A percentile compares a stretch with the other conserved stretches of the same genome.
Conservation (phyloP, 2,113 vertebrate genomes). For the Piaya cayana region DNA sequence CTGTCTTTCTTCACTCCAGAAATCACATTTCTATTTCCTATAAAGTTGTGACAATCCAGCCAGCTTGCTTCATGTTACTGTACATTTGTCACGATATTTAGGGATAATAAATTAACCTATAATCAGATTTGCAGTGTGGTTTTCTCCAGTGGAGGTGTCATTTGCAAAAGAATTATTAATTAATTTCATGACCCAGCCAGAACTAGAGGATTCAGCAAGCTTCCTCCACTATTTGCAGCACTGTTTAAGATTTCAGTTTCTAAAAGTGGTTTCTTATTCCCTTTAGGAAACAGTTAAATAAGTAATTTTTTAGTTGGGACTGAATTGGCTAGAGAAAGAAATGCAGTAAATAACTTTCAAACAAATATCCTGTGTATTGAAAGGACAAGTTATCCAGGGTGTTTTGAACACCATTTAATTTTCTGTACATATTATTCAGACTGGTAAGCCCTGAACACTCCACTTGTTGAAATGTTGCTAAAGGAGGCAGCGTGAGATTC, state of each 20-base stretch:
- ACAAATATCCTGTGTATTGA: background rate
- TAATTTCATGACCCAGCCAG: background rate
- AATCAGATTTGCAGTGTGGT: background rate
- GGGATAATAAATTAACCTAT: background rate
- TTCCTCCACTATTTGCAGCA: background rate
- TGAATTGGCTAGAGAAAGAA: background rate
- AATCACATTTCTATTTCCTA: slow-evolving; percentile 4
- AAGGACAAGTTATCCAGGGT: background rate
- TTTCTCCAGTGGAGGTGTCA: background rate
- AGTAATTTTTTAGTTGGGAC: background rate
- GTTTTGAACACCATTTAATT: background rate
- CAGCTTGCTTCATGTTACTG: background rate
- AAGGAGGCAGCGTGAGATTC: background rate
- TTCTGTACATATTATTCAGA: background rate
- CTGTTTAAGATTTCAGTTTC: background rate
- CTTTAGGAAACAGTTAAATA: background rate
- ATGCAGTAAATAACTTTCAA: background rate
- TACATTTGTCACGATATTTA: background rate
- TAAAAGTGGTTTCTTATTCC: background rate
- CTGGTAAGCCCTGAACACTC: background rate
- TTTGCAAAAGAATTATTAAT: background rate
- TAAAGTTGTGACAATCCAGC: background rate
- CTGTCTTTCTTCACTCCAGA: background rate
- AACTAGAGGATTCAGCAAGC: background rate
- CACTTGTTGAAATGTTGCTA: background rate